Base-by-base conservation (phyloP, 2,888 invertebrate genomes). In the Adineta ricciae region DNA sequence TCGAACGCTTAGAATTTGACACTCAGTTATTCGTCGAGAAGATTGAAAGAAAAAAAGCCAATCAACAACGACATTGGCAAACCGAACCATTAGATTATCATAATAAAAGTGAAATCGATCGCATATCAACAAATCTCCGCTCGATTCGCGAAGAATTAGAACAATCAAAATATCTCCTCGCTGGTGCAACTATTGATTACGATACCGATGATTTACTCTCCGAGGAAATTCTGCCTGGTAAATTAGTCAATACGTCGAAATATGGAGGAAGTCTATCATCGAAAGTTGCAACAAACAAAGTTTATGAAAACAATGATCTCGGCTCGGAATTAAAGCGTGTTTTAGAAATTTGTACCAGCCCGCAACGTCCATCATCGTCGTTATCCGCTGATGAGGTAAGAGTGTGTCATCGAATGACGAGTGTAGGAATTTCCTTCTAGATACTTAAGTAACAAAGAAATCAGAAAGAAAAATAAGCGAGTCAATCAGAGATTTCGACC, bases 281-380 rank as follows among this genome's bases (percentile, higher is more conserved):
- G n/a, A 78, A 38, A 78, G 24, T 24, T n/a, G 2, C 78, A 9
- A 36, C 16, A 41, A 21, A 38, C n/a, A 41, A 38, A 41, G n/a
- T 2, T n/a, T 41, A 41, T 41, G 78, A 78, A 41, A 78, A 41
- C 14, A 38, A 78, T 41, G 78, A 78, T 41, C 41, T 78, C 14
- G 78, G 78, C n/a, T 78, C 78, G n/a, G 78, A 78, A 78, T 78
- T 78, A 78, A 78, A 78, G 41, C 78, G 78, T 9, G 78, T 78
- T 41, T n/a, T 78, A 11, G 78, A 78, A 38, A 78, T 78, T 41
- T 78, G 78, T 41, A 78, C 78, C 38, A 78, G 78, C 41, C 78
- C 78, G 3, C 78, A 41, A 78, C 41, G 41, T 41, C 21, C 78
- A 78, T 78, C 78, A 78, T 78, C 73, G 41, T 78, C 78, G 41